A percentile compares a stretch with the other conserved stretches of the same genome.
phyloP scores from a whole-genome alignment of 2,888 invertebrate genomes.

The Leucoma salicis region DNA sequence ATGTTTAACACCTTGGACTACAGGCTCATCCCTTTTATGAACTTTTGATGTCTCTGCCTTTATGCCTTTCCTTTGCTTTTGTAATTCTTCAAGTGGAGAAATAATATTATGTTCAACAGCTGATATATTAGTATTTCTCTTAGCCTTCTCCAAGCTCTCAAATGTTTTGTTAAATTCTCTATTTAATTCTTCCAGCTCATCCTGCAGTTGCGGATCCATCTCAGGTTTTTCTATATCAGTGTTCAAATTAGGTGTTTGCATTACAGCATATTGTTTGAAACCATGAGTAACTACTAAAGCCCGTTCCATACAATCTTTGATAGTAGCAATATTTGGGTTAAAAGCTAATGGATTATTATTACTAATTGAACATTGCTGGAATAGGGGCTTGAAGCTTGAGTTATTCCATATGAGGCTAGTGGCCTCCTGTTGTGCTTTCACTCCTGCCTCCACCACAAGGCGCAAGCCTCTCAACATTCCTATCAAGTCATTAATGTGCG shows the following conservation, averaged over 20 bases:
- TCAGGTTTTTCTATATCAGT: slow-evolving; percentile 36
- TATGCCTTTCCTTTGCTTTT: background rate
- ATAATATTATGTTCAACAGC: slow-evolving; percentile 15
- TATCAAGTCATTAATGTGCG: slow-evolving; percentile 84
- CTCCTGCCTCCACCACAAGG: slow-evolving; percentile 84
- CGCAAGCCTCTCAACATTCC: slow-evolving; percentile 87
- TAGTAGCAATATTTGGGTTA: slow-evolving; percentile 49
- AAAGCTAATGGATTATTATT: slow-evolving; percentile 46
- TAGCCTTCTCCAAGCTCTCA: slow-evolving; percentile 56
- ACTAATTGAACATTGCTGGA: slow-evolving; percentile 61
- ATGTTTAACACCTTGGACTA: slow-evolving; percentile 3
- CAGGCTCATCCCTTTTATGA: background rate
- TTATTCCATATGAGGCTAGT: slow-evolving; percentile 85
- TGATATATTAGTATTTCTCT: slow-evolving; percentile 10
- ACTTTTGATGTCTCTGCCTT: slow-evolving; percentile 4
- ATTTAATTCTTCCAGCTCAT: slow-evolving; percentile 71
- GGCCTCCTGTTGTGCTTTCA: slow-evolving; percentile 84
- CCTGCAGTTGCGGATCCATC: slow-evolving; percentile 58
- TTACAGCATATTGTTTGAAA: slow-evolving; percentile 81
- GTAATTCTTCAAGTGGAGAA: slow-evolving; percentile 41
- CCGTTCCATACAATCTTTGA: slow-evolving; percentile 81
- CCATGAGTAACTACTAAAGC: slow-evolving; percentile 87
- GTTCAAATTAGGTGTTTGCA: slow-evolving; percentile 59
- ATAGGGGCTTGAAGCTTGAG: slow-evolving; percentile 83
- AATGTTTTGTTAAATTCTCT: slow-evolving; percentile 71